Evolutionary conservation across 1,140 invertebrate genomes (phyloP).

Genomic region (Zaprionus gabonicus): DNA sequence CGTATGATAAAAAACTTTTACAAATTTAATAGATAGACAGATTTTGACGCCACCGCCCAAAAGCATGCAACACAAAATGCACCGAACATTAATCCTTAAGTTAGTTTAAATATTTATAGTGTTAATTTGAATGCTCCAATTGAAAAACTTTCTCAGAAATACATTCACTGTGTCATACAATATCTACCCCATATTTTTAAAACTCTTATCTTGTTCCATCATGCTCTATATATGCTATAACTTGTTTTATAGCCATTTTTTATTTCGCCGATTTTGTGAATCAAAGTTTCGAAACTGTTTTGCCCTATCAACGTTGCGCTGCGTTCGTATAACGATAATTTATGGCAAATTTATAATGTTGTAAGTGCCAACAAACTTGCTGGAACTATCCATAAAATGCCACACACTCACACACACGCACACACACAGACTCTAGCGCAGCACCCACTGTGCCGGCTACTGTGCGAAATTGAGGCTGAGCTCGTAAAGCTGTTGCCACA

Average conservation of each 20-base stretch:
- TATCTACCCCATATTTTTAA: too few species aligned
- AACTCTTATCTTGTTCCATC: constrained; percentile 9
- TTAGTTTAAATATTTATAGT: too few species aligned
- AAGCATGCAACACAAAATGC: too few species aligned
- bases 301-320: constrained; percentile 48
- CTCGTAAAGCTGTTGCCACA: constrained; percentile 69
- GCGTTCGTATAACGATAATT: constrained; percentile 72
- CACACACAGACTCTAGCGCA: neutral
- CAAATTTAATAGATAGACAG: too few species aligned
- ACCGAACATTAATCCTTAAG: too few species aligned
- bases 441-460: constrained; percentile 49
- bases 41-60: too few species aligned
- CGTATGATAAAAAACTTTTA: too few species aligned
- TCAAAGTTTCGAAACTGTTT: constrained; percentile 38
- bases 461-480: constrained; percentile 46
- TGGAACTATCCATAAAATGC: constrained; percentile 75
- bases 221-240: neutral
- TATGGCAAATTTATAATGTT: constrained; percentile 78
- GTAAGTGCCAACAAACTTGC: constrained; percentile 80
- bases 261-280: constrained; percentile 28
- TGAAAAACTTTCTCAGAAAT: too few species aligned
- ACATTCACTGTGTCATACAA: too few species aligned
- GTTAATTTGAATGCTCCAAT: too few species aligned
- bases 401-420: constrained; percentile 27
- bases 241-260: constrained; percentile 9